These are phyloP conservation scores for Halictus ligatus DNA, from an alignment of 2,888 invertebrate genomes.

Conservation along the genomic window DNA sequence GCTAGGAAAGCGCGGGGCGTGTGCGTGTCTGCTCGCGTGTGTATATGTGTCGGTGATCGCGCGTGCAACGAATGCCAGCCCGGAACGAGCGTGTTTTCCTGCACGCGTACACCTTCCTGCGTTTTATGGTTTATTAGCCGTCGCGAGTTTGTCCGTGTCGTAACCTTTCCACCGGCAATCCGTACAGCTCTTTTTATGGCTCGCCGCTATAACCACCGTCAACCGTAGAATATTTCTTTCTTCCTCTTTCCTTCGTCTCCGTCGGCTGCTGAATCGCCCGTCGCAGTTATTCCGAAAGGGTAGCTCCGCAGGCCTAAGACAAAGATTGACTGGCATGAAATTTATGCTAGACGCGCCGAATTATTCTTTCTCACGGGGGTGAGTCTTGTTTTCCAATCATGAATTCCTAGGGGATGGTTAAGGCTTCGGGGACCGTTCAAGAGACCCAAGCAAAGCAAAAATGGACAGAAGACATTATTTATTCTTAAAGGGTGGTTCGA, in stretches of 20 bases:
- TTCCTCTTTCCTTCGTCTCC: constrained; percentile 32
- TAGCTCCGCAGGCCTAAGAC: background rate
- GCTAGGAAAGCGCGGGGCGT: background rate
- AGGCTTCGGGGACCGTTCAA: background rate
- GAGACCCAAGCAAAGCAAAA: background rate
- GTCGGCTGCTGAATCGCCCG: background rate
- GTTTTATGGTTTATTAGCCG: constrained; percentile 68
- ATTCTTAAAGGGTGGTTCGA: background rate
- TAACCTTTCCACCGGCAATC: constrained; percentile 60
- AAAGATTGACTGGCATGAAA: background rate
- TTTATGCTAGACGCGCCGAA: background rate
- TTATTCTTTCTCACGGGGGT: background rate
- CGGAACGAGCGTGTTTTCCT: constrained; percentile 16
- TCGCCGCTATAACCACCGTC: constrained; percentile 52
- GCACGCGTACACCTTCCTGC: constrained; percentile 31
- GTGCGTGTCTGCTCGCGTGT: background rate
- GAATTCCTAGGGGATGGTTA: background rate
- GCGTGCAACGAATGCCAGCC: constrained; percentile 28
- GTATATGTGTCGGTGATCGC: background rate
- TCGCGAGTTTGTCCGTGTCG: constrained; percentile 52
- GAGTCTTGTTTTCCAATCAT: background rate
- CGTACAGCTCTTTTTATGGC: constrained; percentile 57
- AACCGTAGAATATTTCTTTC: background rate
- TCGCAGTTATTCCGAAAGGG: background rate
- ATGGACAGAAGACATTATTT: background rate